Evolutionary conservation across 2,113 vertebrate genomes (phyloP).

Genomic region (Salminus brasiliensis): DNA sequence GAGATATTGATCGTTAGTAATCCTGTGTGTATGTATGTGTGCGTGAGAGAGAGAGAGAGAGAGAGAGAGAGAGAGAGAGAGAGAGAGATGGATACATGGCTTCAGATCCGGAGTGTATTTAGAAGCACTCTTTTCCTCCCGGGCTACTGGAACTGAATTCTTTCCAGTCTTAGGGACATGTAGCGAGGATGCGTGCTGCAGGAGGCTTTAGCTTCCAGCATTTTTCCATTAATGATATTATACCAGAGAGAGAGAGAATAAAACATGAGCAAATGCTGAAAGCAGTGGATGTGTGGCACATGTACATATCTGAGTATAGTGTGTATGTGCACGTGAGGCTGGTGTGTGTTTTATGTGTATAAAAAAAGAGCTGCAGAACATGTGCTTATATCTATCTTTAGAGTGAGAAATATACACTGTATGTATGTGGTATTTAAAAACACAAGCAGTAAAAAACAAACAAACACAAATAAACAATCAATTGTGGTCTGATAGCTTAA

Average conservation of each 20-base stretch:
- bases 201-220: slow-evolving; percentile 32
- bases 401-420: too few species aligned
- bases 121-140: not conserved
- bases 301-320: not conserved
- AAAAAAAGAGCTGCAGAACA: slow-evolving; percentile 11
- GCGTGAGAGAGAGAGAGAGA: not conserved
- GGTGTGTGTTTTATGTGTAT: not conserved
- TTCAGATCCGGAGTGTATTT: not conserved
- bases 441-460: too few species aligned
- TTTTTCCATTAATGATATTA: slow-evolving; percentile 41
- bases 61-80: not conserved
- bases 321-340: too few species aligned
- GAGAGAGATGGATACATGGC: not conserved
- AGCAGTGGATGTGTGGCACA: slow-evolving; percentile 31
- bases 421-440: too few species aligned
- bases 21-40: slow-evolving; percentile 20
- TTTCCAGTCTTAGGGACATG: slow-evolving; percentile 22
- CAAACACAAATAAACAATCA: too few species aligned
- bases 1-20: slow-evolving; percentile 14
- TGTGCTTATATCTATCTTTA: not conserved
- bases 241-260: not conserved
- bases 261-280: not conserved
- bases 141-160: not conserved
- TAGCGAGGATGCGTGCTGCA: not conserved
- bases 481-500: too few species aligned